Percentiles rank a stretch among this genome's conserved stretches.
These are phyloP conservation scores for Labeo rohita DNA, from an alignment of 2,113 vertebrate genomes.

Conservation along the genomic window DNA sequence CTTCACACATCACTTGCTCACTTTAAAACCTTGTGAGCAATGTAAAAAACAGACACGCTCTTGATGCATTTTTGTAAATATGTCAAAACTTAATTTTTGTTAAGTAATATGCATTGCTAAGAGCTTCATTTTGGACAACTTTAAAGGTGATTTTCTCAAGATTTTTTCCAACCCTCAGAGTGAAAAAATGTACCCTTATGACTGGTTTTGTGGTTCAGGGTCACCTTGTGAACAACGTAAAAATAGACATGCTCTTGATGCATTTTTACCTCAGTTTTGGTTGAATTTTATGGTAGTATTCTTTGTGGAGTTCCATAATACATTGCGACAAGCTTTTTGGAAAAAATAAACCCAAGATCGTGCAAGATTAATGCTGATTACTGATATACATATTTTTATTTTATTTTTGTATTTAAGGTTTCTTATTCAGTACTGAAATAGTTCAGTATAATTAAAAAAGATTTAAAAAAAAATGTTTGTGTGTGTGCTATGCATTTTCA, in stretches of 20 bases:
- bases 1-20: not conserved
- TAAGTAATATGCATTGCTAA: too few relatives aligned
- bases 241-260: not conserved
- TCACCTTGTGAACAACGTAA: not conserved
- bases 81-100: too few relatives aligned
- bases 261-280: not conserved
- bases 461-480: not conserved
- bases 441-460: not conserved
- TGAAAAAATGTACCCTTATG: too few relatives aligned
- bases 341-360: not conserved
- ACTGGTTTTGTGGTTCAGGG: too few relatives aligned
- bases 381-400: not conserved
- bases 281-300: not conserved
- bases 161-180: too few relatives aligned
- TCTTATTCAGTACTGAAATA: not conserved
- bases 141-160: too few relatives aligned
- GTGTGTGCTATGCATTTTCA: not conserved
- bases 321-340: not conserved
- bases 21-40: not conserved
- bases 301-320: not conserved
- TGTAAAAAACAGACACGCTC: not conserved
- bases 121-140: too few relatives aligned
- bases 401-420: not conserved
- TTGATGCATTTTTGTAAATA: not conserved
- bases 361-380: not conserved